These are phyloP conservation scores for Apaloderma vittatum DNA, from an alignment of 2,113 vertebrate genomes.

Conservation along the genomic window DNA sequence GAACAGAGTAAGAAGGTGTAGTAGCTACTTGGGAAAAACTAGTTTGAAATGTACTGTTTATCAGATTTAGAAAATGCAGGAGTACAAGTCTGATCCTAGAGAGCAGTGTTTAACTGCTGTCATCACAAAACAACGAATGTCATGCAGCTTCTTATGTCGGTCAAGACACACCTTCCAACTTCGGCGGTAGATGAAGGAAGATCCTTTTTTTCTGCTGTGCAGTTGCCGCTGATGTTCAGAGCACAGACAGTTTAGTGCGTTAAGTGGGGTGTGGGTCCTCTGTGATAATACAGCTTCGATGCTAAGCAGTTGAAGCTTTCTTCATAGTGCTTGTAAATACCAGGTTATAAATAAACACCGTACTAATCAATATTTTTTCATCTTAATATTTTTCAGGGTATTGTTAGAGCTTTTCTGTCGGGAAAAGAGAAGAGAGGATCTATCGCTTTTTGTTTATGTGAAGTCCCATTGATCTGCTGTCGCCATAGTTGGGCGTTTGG, in stretches of 20 bases:
- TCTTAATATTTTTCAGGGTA: neutral
- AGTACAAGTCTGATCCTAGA: neutral
- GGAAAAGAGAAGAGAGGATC: neutral
- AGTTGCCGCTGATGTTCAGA: neutral
- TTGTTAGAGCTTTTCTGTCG: neutral
- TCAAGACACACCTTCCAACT: neutral
- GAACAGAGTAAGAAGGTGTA: neutral
- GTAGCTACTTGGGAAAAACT: neutral
- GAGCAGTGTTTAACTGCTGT: neutral
- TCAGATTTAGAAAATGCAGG: neutral
- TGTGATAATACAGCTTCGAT: neutral
- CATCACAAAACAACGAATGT: neutral
- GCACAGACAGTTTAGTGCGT: neutral
- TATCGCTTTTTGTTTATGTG: neutral
- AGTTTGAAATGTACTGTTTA: neutral
- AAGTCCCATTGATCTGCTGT: neutral
- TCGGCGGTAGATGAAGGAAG: neutral
- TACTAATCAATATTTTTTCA: neutral
- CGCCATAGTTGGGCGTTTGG: neutral
- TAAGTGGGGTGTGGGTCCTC: neutral
- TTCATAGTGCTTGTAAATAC: neutral
- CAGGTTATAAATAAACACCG: neutral
- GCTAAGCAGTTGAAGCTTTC: neutral
- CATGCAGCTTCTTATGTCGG: neutral
- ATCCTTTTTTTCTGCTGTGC: neutral